Evolutionary conservation across 2,888 invertebrate species (phyloP).

Genomic region (Aphidoletes aphidimyza): DNA sequence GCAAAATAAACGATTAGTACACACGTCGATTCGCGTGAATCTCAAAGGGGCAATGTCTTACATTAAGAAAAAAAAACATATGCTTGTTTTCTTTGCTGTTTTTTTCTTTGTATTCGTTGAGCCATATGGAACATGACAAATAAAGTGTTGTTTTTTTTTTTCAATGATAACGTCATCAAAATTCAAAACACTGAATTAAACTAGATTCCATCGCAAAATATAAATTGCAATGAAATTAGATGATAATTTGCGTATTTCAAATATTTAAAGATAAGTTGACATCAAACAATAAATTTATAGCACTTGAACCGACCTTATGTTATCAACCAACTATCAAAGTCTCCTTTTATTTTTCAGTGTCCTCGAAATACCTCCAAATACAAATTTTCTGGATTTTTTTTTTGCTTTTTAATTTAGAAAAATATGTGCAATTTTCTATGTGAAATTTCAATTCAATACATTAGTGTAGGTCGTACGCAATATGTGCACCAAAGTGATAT

Average conservation of each 20-base stretch:
- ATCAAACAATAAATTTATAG: background rate
- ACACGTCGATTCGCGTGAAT: background rate
- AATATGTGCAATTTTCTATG: no score
- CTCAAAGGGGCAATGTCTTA: background rate
- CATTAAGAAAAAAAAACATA: background rate
- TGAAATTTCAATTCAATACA: no score
- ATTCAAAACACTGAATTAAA: background rate
- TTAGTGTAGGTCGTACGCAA: no score
- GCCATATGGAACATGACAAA: background rate
- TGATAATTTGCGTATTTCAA: background rate
- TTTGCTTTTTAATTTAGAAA: background rate
- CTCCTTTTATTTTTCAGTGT: background rate
- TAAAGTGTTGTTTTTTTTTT: no score
- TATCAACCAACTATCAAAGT: background rate
- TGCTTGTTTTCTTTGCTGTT: background rate
- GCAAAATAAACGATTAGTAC: background rate
- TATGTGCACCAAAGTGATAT: background rate
- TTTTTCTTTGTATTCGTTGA: background rate
- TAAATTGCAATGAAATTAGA: background rate
- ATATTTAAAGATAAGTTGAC: no score
- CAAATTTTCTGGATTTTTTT: background rate
- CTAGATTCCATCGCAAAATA: background rate
- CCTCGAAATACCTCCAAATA: no score
- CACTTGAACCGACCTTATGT: background rate
- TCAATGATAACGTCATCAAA: slow-evolving; percentile 27